A percentile compares a stretch with the other conserved stretches of the same genome.
Conservation (phyloP, 2,888 invertebrate species). For the Ferdinandea cuprea region DNA sequence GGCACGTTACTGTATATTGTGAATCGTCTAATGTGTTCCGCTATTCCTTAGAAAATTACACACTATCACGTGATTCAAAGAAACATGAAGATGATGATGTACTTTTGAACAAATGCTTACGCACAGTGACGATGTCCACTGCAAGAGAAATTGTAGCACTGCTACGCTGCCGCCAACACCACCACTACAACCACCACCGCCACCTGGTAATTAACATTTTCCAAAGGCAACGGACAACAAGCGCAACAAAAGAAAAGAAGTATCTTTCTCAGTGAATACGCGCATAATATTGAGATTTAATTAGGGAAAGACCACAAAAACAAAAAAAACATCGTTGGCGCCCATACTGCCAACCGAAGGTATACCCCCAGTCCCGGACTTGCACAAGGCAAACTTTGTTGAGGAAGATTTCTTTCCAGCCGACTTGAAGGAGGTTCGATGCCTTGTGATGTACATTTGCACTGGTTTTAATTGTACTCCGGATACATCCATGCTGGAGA, state of each 20-base stretch:
- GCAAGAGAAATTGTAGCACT: slow-evolving; percentile 31
- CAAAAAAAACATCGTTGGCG: slow-evolving; percentile 50
- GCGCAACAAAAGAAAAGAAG: slow-evolving; percentile 22
- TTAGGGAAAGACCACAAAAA: slow-evolving; percentile 70
- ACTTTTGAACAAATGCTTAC: slow-evolving; percentile 57
- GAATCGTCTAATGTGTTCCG: slow-evolving; percentile 63
- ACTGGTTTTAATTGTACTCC: slow-evolving; percentile 47
- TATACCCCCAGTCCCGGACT: not conserved
- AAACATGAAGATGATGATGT: slow-evolving; percentile 24
- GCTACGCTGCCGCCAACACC: not conserved
- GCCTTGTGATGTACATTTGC: slow-evolving; percentile 10
- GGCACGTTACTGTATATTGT: slow-evolving; percentile 51
- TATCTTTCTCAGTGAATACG: slow-evolving; percentile 76
- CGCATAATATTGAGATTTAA: slow-evolving; percentile 76
- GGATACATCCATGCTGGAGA: slow-evolving; percentile 14
- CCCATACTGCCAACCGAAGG: slow-evolving; percentile 12
- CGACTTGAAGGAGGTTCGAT: slow-evolving; percentile 9
- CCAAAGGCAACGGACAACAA: slow-evolving; percentile 42
- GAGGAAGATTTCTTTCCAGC: slow-evolving; percentile 15
- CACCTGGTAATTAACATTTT: slow-evolving; percentile 69
- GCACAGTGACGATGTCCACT: slow-evolving; percentile 71
- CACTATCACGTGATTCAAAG: slow-evolving; percentile 64
- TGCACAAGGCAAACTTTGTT: slow-evolving; percentile 14
- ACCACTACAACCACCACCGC: slow-evolving; percentile 1
- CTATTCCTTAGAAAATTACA: slow-evolving; percentile 71